These are phyloP conservation scores for Drosophila acutilabella DNA, from an alignment of 2,888 invertebrate genomes.

Conservation along the genomic window DNA sequence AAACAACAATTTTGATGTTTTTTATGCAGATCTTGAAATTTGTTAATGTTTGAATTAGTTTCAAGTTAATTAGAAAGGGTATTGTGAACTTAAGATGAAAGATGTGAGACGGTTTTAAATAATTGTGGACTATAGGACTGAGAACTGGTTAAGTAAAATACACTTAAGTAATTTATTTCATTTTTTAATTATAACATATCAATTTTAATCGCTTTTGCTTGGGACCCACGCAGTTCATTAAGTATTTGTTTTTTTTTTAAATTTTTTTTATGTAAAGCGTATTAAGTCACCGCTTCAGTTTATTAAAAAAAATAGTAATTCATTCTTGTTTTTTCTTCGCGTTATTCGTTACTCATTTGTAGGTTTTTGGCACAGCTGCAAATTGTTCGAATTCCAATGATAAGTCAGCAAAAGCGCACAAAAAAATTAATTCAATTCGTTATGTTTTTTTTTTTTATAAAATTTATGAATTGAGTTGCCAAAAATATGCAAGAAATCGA, in stretches of 20 bases:
- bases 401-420: constrained; percentile 31
- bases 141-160: too few relatives aligned
- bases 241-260: neutral
- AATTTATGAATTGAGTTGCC: constrained; percentile 10
- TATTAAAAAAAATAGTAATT: constrained; percentile 4
- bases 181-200: too few relatives aligned
- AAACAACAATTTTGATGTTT: constrained; percentile 41
- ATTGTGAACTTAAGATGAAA: neutral
- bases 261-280: constrained; percentile 4
- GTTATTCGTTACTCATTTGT: constrained; percentile 34
- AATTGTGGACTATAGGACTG: too few relatives aligned
- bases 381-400: constrained; percentile 61
- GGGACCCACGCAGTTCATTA: neutral
- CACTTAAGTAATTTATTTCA: too few relatives aligned
- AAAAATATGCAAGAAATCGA: neutral
- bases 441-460: constrained; percentile 3
- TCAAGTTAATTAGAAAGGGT: neutral
- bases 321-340: constrained; percentile 19
- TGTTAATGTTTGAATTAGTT: constrained; percentile 14
- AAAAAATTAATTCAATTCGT: neutral
- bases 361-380: constrained; percentile 65
- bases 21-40: constrained; percentile 37
- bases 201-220: too few relatives aligned
- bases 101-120: too few relatives aligned
- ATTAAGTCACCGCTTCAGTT: constrained; percentile 5